phyloP scores from a whole-genome alignment of 2,113 vertebrate genomes.

The Centrocercus urophasianus region DNA sequence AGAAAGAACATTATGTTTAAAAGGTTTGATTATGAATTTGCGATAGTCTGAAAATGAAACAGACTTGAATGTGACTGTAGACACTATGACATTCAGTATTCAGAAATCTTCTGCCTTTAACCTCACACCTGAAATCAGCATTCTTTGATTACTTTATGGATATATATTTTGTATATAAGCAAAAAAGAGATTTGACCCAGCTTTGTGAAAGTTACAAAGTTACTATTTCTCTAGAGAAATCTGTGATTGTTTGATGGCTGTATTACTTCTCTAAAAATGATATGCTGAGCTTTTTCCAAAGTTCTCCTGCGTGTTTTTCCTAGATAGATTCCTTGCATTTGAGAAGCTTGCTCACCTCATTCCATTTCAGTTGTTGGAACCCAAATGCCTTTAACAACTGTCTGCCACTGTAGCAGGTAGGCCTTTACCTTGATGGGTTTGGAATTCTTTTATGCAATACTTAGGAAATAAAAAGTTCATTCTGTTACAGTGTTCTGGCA shows the following conservation, averaged over 20 bases:
- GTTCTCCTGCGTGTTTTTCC: neutral
- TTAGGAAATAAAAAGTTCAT: neutral
- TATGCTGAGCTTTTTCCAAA: neutral
- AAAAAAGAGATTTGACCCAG: neutral
- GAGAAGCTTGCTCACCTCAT: neutral
- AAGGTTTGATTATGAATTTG: neutral
- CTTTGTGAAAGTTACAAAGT: neutral
- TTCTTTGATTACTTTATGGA: neutral
- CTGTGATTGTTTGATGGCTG: neutral
- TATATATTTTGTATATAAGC: neutral
- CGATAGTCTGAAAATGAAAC: slow-evolving; percentile 11
- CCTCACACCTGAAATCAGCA: neutral
- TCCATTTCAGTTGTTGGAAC: neutral
- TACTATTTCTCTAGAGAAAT: neutral
- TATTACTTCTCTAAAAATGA: neutral
- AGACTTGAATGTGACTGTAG: neutral
- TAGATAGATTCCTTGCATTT: neutral
- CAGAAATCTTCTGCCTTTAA: neutral
- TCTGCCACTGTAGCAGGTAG: neutral
- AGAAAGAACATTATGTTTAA: neutral
- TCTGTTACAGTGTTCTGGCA: neutral
- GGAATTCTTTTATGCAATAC: neutral
- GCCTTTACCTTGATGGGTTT: neutral
- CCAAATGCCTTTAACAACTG: neutral
- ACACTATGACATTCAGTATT: neutral